These are phyloP conservation scores for Gisinianus flammeolus DNA, from an alignment of 2,888 invertebrate species.

Conservation along the genomic window DNA sequence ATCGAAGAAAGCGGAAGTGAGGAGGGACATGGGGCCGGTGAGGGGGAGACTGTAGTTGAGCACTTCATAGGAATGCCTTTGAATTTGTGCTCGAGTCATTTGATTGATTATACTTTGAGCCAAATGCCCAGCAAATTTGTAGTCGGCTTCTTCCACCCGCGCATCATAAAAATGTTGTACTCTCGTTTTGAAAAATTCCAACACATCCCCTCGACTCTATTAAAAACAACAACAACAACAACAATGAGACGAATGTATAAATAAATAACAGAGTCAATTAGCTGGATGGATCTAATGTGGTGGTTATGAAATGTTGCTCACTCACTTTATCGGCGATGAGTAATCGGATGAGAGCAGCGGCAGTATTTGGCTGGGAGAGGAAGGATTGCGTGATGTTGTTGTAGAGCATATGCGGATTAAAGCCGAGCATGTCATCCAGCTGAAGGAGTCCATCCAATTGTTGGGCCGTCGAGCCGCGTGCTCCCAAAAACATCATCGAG, in stretches of 20 bases:
- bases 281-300: no score
- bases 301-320: background rate
- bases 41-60: conserved; percentile 57
- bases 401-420: conserved; percentile 85
- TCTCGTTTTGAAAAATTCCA: conserved; percentile 86
- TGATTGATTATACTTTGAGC: conserved; percentile 68
- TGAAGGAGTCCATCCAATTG: conserved; percentile 87
- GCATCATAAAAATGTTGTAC: conserved; percentile 87
- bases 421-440: conserved; percentile 85
- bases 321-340: conserved; percentile 76
- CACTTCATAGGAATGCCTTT: conserved; percentile 58
- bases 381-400: conserved; percentile 85
- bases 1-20: conserved; percentile 58
- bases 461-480: conserved; percentile 83
- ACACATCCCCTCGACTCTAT: conserved; percentile 73
- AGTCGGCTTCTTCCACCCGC: conserved; percentile 83
- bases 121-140: conserved; percentile 80
- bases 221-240: conserved; percentile 33
- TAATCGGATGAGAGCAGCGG: conserved; percentile 80
- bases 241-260: background rate
- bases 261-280: background rate
- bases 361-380: conserved; percentile 69
- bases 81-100: conserved; percentile 59
- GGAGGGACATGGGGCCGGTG: conserved; percentile 55
- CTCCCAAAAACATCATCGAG: conserved; percentile 89